Percentiles rank a stretch among this genome's conserved stretches.
These are phyloP conservation scores for Holcopasites calliopsidis DNA, from an alignment of 1,140 invertebrate genomes.

Conservation along the genomic window DNA sequence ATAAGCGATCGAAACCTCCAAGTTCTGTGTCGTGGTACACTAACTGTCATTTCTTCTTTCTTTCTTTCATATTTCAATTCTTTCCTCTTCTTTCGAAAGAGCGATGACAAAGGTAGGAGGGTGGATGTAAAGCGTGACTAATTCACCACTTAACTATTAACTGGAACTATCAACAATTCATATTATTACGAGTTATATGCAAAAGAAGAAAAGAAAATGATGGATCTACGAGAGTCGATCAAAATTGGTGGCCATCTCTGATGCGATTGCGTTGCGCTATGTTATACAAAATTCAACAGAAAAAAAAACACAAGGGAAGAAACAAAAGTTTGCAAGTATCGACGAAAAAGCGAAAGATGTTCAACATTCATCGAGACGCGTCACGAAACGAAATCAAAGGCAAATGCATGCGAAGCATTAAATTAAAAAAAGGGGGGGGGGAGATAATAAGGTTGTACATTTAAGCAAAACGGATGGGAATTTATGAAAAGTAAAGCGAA, in stretches of 20 bases:
- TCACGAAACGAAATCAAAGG: constrained; percentile 62
- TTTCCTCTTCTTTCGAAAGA: constrained; percentile 21
- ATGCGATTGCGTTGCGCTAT: too few relatives aligned
- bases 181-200: background rate
- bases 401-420: constrained; percentile 53
- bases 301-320: background rate
- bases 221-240: constrained; percentile 21
- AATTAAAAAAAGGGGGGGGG: background rate
- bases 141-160: constrained; percentile 11
- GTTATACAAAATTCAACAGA: too few relatives aligned
- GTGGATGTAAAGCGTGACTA: constrained; percentile 34
- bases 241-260: background rate
- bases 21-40: constrained; percentile 58
- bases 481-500: background rate
- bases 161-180: constrained; percentile 1
- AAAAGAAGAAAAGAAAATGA: background rate
- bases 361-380: constrained; percentile 8
- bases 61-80: constrained; percentile 24
- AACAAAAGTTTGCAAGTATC: background rate
- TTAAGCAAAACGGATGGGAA: background rate
- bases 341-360: background rate
- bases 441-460: constrained; percentile 20
- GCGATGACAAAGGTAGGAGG: constrained; percentile 37
- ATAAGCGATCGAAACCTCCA: constrained; percentile 36
- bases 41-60: constrained; percentile 59